Base-by-base conservation (phyloP, 1,140 invertebrate species). In the Achroia grisella region DNA sequence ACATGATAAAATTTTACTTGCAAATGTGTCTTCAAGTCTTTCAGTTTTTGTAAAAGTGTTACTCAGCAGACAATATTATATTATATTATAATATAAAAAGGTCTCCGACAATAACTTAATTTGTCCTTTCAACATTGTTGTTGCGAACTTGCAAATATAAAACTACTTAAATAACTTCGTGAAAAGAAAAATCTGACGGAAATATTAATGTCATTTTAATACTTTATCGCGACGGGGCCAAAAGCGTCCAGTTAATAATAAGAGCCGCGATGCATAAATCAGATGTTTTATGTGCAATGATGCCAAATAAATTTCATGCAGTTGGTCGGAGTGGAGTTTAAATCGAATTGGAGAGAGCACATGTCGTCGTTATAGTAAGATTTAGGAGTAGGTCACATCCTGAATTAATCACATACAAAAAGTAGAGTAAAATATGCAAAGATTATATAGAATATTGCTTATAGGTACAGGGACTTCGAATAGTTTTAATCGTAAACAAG, bases 181-280 rank as follows among this genome's bases (percentile, higher is more conserved):
- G 46, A 56, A 55, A 65, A 52, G 48, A 52, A 58, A n/a, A 61
- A 56, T 43, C 39, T 59, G 48, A 56, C 39, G 52, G 53, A 52
- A 65, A 39, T 56, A 69, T 74, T 64, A 68, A 71, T 59, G 66
- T 76, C 64, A 56, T 66, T 68, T 61, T 61, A 69, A 71, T 58
- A 71, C 65, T 68, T 77, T 73, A 75, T 71, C 65, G 58, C 39
- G 55, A 49, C 42, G 43, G 65, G 61, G 54, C 52, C 60, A 61
- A 71, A 73, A 70, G 60, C 55, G 47, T 53, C 55, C 56, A 51
- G 63, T 37, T 62, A 64, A 59, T 69, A 73, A 71, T 75, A 74
- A 65, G 57, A 48, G 48, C 57, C 43, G 44, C 60, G 52, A 50
- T 47, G 42, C 50, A 68, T 75, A 77, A 77, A 71, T 72, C 63